phyloP scores from a whole-genome alignment of 2,797 vertebrate species.

The Peromyscus nudipes region DNA sequence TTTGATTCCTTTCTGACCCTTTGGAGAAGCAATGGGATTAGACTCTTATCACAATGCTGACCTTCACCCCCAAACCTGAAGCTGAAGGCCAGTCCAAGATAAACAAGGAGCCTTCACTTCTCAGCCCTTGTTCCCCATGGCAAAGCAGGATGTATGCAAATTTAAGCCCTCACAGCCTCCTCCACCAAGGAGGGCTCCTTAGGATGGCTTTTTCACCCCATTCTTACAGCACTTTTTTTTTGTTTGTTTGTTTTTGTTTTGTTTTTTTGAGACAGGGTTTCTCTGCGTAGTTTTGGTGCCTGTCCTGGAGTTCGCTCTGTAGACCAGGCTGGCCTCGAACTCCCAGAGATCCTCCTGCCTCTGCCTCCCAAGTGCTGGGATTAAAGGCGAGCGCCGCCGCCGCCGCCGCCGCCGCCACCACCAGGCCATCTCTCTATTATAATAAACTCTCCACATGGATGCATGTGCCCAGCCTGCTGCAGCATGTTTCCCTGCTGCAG shows the following conservation, averaged over 20 bases:
- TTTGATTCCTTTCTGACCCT: constrained; percentile 14
- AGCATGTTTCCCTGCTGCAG: too few relatives aligned
- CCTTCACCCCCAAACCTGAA: neutral
- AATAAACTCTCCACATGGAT: too few relatives aligned
- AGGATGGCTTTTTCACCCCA: neutral
- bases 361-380: too few relatives aligned
- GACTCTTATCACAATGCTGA: neutral
- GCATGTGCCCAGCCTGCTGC: too few relatives aligned
- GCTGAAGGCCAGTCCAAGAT: neutral
- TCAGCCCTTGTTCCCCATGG: neutral
- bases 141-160: neutral
- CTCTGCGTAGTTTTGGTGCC: too few relatives aligned
- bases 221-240: neutral
- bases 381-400: too few relatives aligned
- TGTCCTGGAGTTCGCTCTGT: too few relatives aligned
- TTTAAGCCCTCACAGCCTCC: neutral
- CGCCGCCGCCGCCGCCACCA: too few relatives aligned
- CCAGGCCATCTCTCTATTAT: too few relatives aligned
- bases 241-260: neutral
- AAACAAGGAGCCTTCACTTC: neutral
- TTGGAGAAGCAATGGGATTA: neutral
- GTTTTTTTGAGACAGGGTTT: too few relatives aligned
- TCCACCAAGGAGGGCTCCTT: neutral
- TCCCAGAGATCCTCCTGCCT: too few relatives aligned
- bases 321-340: too few relatives aligned